Evolutionary conservation across 2,797 vertebrate species (phyloP), one percentile per base, ranked within the genome.

Genomic region (Myotis findleyi): DNA sequence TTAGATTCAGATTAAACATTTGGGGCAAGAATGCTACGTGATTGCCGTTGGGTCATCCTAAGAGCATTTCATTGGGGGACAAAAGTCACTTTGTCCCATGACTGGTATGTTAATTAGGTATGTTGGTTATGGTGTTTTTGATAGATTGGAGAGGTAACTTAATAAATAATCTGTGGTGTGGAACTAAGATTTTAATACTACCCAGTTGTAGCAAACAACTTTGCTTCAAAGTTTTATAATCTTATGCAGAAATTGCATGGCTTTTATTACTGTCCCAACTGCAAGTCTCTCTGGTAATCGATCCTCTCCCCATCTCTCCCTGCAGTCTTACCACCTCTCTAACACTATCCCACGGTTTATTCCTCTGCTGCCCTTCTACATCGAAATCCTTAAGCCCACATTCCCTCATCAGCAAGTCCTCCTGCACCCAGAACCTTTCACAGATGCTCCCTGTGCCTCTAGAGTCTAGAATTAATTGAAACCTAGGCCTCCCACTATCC

Each of bases 111-210:
- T 87, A 57, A 23, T 57, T 49, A 27, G 55, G 53, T 73, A 66
- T n/a, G 36, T 64, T 72, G 30, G 23, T 30, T 64, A 73, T 13
- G 33, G 12, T 59, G n/a, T 36, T 51, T 38, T 38, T 68, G 57
- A 87, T 41, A 75, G 14, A 75, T n/a, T 36, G 18, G 38, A 81
- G 59, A 91, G 4, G 12, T 21, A 18, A 36, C 18, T 53, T 73
- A 81, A 38, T 10, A 68, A 68, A 11, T 69, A 59, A 51, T 30
- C 51, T 75, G 7, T 82, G n/a, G 25, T 91, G 9, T 51, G 33
- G 12, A 91, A 76, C 33, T 41, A 91, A 21, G 21, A 82, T 95
- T 76, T 91, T 69, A 76, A 81, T 33, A 36, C 11, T 76, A 68
- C n/a, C n/a, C 51, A 51, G 6, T 82, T 87, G 27, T 57, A 87